Evolutionary conservation across 1,140 invertebrate genomes (phyloP).

Genomic region (Bombus huntii): DNA sequence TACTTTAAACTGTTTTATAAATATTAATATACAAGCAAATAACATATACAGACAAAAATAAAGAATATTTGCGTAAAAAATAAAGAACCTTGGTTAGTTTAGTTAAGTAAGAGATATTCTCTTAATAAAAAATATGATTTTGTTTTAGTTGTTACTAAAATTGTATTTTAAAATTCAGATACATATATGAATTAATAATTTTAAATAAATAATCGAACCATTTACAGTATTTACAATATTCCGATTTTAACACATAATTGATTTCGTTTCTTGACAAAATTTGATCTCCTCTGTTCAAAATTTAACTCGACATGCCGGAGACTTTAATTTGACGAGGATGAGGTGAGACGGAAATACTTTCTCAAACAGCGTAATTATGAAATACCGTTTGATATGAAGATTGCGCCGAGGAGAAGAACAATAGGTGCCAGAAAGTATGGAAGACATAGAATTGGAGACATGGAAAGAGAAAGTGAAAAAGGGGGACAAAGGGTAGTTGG

Average conservation of each 20-base stretch:
- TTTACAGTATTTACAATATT: neutral
- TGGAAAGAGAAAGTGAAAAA: constrained; percentile 41
- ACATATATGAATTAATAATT: no score
- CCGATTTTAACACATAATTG: neutral
- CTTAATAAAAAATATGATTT: no score
- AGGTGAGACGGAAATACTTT: neutral
- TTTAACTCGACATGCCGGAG: no score
- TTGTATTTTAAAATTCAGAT: no score
- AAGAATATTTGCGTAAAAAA: neutral
- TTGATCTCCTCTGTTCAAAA: neutral
- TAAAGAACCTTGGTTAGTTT: neutral
- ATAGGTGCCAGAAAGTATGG: constrained; percentile 25
- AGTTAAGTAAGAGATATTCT: no score
- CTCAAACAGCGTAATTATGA: constrained; percentile 48
- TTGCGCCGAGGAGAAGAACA: constrained; percentile 47
- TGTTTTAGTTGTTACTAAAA: no score
- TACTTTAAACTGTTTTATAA: neutral
- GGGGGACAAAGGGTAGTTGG: constrained; percentile 4
- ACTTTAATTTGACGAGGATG: neutral
- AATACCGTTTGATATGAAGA: constrained; percentile 49
- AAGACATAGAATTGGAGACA: constrained; percentile 33
- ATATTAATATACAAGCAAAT: no score
- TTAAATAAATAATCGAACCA: no score
- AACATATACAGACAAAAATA: neutral
- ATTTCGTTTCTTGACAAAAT: neutral